A percentile compares a stretch with the other conserved stretches of the same genome.
Conservation (phyloP, 2,888 invertebrate species). For the Griposia aprilina region DNA sequence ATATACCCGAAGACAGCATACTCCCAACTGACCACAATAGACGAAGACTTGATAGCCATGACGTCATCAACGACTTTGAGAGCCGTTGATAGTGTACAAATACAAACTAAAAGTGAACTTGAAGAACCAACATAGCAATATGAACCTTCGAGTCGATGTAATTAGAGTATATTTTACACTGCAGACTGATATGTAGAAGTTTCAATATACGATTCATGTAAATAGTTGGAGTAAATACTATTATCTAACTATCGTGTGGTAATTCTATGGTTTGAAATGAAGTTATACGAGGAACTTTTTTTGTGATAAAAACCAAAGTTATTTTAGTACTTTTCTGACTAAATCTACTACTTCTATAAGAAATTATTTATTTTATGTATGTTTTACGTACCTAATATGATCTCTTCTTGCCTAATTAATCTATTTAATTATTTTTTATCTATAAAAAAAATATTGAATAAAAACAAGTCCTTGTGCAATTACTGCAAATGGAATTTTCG, state of each 20-base stretch:
- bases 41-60: conserved; percentile 83
- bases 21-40: conserved; percentile 85
- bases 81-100: conserved; percentile 70
- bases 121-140: conserved; percentile 88
- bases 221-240: conserved; percentile 70
- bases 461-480: conserved; percentile 9
- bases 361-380: conserved; percentile 43
- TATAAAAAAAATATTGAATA: not conserved
- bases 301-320: conserved; percentile 46
- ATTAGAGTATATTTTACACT: conserved; percentile 84
- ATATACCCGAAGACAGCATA: conserved; percentile 84
- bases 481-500: not conserved
- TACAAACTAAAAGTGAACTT: conserved; percentile 75
- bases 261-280: conserved; percentile 53
- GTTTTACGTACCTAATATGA: conserved; percentile 4
- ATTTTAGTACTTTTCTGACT: conserved; percentile 49
- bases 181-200: conserved; percentile 89
- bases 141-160: conserved; percentile 77
- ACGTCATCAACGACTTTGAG: conserved; percentile 81
- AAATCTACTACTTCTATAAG: conserved; percentile 58
- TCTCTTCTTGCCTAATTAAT: conserved; percentile 14
- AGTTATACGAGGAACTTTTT: conserved; percentile 34
- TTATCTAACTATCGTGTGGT: conserved; percentile 59
- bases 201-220: conserved; percentile 79
- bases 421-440: not conserved